Base-by-base conservation (phyloP, 1,140 invertebrate species). In the Saccostrea glomerata region DNA sequence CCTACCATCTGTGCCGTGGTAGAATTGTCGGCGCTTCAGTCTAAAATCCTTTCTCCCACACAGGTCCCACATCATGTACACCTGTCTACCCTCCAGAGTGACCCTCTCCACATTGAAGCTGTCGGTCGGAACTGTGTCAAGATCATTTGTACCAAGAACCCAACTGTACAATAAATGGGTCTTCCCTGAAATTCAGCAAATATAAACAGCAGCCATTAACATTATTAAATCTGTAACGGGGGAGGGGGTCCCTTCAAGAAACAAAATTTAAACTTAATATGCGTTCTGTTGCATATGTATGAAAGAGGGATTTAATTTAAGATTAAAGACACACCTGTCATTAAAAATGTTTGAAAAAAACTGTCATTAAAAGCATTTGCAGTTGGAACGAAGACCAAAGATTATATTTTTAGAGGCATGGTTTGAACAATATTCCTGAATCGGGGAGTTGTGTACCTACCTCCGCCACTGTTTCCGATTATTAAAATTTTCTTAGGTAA, bases 51-150 rank as follows among this genome's bases (percentile, higher is more conserved):
- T 36, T 12, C 54, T 47, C 20, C 87, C 87, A 86, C 84, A 82
- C 17, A 88, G 73, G 30, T 88, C 87, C 87, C 87, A 88, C 40
- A 88, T 56, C 56, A 86, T 88, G 58, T 86, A 88, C 17, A 85
- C 47, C 58, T 73, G n/a, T n/a, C n/a, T 20, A 17, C 84, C 58
- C 25, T 55, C 11, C 11, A 58, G 23, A 47, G 47, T 13, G 17
- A 88, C 58, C n/a, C 66, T 70, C n/a, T 88, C 87, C 25, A 88
- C 87, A 86, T 88, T 88, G 36, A 88, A 88, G 11, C 60, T 84
- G 12, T 88, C 87, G 54, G 87, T 88, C 13, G 87, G 84, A 17
- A 88, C n/a, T 17, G 84, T 23, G 23, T 85, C 73, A 56, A 84
- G 40, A 20, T 84, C 82, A 55, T 54, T 84, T 82, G 56, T 73